Conservation (phyloP, 2,797 vertebrate species). For the Huso huso region DNA sequence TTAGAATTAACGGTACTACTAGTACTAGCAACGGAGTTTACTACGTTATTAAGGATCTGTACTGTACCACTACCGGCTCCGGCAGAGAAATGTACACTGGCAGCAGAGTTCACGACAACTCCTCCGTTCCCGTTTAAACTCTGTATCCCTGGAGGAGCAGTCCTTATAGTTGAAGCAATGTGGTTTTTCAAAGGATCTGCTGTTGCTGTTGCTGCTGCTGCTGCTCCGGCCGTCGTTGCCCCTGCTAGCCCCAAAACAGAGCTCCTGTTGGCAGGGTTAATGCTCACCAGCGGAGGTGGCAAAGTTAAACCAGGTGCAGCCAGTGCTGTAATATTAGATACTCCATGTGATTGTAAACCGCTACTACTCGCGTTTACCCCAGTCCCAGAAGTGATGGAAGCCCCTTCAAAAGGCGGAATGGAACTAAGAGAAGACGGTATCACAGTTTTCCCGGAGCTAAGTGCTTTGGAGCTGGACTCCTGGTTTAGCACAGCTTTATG, state of each 20-base stretch:
- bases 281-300: constrained; percentile 46
- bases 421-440: constrained; percentile 33
- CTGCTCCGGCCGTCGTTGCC: constrained; percentile 32
- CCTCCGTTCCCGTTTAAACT: constrained; percentile 59
- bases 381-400: constrained; percentile 35
- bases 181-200: constrained; percentile 48
- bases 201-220: constrained; percentile 37
- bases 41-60: constrained; percentile 18
- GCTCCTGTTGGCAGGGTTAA: constrained; percentile 42
- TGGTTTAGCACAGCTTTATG: constrained; percentile 51
- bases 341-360: constrained; percentile 62
- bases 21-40: constrained; percentile 12
- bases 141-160: constrained; percentile 48
- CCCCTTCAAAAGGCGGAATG: constrained; percentile 28
- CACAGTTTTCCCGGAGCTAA: constrained; percentile 44
- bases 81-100: constrained; percentile 15
- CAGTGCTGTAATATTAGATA: constrained; percentile 55
- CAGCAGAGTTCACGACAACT: constrained; percentile 41
- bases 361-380: constrained; percentile 50
- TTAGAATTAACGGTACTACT: constrained; percentile 33
- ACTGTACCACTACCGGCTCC: constrained; percentile 15
- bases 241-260: constrained; percentile 32
- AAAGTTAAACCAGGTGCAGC: constrained; percentile 58
- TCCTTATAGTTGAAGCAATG: constrained; percentile 43
- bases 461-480: constrained; percentile 53